Evolutionary conservation across 2,797 vertebrate species (phyloP), one percentile per base, ranked within the genome.

Genomic region (Spinus olivaceus): DNA sequence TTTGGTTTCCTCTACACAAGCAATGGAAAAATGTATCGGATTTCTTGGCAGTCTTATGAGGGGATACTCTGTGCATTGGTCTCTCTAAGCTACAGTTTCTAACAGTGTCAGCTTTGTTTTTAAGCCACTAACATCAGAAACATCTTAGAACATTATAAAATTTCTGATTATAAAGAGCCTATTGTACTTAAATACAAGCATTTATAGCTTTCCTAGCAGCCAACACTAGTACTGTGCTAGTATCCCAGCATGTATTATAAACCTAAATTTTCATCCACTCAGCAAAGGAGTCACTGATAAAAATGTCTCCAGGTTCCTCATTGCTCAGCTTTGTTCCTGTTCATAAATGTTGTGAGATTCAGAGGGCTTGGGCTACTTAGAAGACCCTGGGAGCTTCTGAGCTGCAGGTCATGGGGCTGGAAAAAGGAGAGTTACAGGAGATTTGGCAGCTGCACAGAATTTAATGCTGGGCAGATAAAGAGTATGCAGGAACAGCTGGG

Each of bases 51-150:
- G 69, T n/a, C 44, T 77, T 74, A 14, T 12, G 47, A 93, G 42
- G 35, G 59, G 27, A 56, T 84, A 71, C 46, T 73, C 47, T 64
- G 23, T 72, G 54, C 0, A 0, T 27, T 84, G 70, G 37, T 80
- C 39, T 85, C 63, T 33, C 79, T 65, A 70, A 93, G 70, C 51
- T 60, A 73, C 17, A 77, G 47, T 12, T 92, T 87, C 91, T 60
- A 95, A 94, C 73, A 94, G 37, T 12, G 35, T 60, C 81, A 49
- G 76, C 72, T 90, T 93, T 91, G 69, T 88, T 92, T 90, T 91
- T 46, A 70, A 60, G 64, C 49, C 32, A 79, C 54, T 39, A 79
- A 14, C 44, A 59, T 79, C 69, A 81, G 47, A 96, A 93, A 66
- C 42, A 81, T 92, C 59, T 81, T 50, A 76, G 37, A 90, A 71